phyloP scores from a whole-genome alignment of 2,113 vertebrate species.

The Laticauda colubrina region DNA sequence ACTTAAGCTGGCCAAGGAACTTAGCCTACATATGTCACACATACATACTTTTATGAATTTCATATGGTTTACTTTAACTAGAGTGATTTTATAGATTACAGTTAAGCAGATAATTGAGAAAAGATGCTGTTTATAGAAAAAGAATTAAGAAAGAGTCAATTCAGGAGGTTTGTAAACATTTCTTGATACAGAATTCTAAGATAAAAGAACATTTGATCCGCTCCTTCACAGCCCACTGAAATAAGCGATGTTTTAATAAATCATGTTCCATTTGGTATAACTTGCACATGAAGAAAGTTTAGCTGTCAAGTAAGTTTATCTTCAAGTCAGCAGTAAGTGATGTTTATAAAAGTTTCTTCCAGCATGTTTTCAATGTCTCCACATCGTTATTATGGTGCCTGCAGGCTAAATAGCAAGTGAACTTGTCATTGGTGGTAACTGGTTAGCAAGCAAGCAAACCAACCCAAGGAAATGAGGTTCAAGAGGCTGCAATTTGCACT shows the following conservation, averaged over 20 bases:
- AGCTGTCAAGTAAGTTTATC: constrained; percentile 50
- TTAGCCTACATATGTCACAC: background rate
- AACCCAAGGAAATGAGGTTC: background rate
- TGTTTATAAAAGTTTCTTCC: background rate
- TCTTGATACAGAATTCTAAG: constrained; percentile 53
- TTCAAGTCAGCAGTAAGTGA: background rate
- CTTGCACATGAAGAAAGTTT: constrained; percentile 8
- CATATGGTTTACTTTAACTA: constrained; percentile 33
- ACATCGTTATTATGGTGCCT: background rate
- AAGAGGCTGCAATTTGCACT: background rate
- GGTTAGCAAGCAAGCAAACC: background rate
- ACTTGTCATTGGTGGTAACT: background rate
- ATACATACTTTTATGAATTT: background rate
- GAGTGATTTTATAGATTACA: constrained; percentile 37
- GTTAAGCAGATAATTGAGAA: constrained; percentile 49
- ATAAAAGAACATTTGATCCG: constrained; percentile 37
- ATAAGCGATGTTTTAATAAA: constrained; percentile 13
- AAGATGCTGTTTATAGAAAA: constrained; percentile 23
- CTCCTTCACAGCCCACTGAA: constrained; percentile 23
- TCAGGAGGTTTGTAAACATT: background rate
- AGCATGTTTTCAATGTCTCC: background rate
- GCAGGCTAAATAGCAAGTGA: background rate
- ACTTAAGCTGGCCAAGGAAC: background rate
- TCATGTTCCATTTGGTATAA: constrained; percentile 24
- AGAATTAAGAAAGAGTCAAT: constrained; percentile 21